Conservation (phyloP, 2,113 vertebrate species). For the Reinhardtius hippoglossoides region DNA sequence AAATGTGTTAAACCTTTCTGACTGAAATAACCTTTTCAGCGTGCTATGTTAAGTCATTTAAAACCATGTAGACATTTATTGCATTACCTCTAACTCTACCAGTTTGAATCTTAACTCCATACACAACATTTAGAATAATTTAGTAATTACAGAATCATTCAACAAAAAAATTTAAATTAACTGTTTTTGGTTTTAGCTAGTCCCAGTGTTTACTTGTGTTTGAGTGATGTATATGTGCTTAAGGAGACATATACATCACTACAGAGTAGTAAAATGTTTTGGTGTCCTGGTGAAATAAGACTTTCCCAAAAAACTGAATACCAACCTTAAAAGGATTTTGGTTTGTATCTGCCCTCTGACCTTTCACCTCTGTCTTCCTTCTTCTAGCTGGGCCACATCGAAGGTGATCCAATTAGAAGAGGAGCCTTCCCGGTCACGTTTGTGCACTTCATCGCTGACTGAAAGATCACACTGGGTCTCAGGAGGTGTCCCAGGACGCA, state of each 20-base stretch:
- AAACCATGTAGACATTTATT: too few species aligned
- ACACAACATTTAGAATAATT: too few species aligned
- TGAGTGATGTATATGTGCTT: neutral
- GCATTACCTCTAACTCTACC: too few species aligned
- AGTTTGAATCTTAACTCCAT: too few species aligned
- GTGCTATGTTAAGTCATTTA: too few species aligned
- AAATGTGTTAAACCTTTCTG: too few species aligned
- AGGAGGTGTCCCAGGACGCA: constrained; percentile 2
- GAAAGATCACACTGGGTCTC: constrained; percentile 57
- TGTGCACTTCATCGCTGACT: constrained; percentile 95
- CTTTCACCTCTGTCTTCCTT: neutral
- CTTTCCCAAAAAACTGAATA: neutral
- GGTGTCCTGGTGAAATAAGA: neutral
- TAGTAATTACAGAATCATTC: too few species aligned
- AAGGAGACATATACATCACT: neutral
- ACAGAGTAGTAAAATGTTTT: neutral
- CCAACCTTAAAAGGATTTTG: neutral
- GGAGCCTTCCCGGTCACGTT: constrained; percentile 98
- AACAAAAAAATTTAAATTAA: too few species aligned
- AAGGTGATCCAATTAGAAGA: constrained; percentile 92
- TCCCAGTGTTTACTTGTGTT: neutral
- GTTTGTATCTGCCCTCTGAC: neutral
- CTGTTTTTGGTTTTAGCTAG: too few species aligned
- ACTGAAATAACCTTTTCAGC: too few species aligned
- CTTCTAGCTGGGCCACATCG: constrained; percentile 95